Conservation (phyloP, 2,888 invertebrate species). For the Macaria liturata region DNA sequence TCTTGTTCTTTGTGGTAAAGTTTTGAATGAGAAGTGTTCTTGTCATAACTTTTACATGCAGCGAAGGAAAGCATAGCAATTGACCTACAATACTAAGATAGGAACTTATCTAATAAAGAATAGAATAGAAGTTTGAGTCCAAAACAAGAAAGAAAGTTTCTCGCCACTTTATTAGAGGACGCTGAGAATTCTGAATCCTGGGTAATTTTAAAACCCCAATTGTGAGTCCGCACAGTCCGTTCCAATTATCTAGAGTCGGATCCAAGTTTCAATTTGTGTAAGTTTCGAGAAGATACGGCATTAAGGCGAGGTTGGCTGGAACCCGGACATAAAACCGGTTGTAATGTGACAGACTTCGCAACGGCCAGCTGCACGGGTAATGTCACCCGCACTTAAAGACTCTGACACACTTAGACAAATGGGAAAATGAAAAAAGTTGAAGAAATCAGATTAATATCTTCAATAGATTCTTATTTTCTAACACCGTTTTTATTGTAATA, state of each 20-base stretch:
- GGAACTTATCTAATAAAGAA: too few species aligned
- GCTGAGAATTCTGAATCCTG: not conserved
- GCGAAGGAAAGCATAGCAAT: too few species aligned
- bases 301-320: conserved; percentile 46
- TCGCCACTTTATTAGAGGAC: too few species aligned
- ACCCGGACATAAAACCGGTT: conserved; percentile 57
- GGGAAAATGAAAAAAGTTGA: not conserved
- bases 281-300: conserved; percentile 49
- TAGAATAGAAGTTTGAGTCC: too few species aligned
- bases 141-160: too few species aligned
- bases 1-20: conserved; percentile 24
- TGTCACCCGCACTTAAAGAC: conserved; percentile 25
- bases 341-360: conserved; percentile 67
- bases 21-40: conserved; percentile 9
- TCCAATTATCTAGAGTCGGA: conserved; percentile 48
- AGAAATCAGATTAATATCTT: too few species aligned
- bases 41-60: not conserved
- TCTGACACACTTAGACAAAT: not conserved
- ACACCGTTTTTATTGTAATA: too few species aligned
- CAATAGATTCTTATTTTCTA: too few species aligned
- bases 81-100: too few species aligned
- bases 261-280: conserved; percentile 59
- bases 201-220: conserved; percentile 36
- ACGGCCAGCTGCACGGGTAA: conserved; percentile 64
- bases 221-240: conserved; percentile 45